Percentiles rank a stretch among this genome's conserved stretches.
These are phyloP conservation scores for Cisticola juncidis DNA, from an alignment of 2,113 vertebrate genomes.

Conservation along the genomic window DNA sequence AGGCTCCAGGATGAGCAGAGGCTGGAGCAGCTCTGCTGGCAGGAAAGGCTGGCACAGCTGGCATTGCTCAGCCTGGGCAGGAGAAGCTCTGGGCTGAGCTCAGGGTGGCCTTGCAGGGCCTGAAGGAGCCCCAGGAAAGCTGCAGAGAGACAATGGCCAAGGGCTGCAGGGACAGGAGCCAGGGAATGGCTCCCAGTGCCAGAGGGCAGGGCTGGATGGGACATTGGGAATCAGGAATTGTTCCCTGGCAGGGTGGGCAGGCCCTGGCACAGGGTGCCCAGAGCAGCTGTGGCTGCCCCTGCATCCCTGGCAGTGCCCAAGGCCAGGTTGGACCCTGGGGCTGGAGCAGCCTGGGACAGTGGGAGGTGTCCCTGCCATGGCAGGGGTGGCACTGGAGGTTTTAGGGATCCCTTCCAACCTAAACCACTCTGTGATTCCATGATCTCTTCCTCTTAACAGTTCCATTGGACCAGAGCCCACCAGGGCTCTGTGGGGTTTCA, in stretches of 20 bases:
- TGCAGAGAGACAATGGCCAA: no score
- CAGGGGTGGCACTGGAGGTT: rapidly evolving
- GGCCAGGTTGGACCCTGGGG: not conserved
- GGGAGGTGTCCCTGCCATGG: not conserved
- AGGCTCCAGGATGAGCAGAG: not conserved
- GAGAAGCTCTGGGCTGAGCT: no score
- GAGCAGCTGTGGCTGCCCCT: not conserved
- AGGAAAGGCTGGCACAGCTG: not conserved
- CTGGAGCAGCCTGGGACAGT: not conserved
- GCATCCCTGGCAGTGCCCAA: not conserved
- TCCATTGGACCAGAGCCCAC: not conserved
- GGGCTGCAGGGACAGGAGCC: no score
- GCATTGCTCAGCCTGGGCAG: not conserved
- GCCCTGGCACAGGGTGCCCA: rapidly evolving
- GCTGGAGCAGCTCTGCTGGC: not conserved
- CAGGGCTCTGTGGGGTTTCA: not conserved
- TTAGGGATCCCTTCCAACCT: not conserved
- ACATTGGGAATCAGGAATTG: rapidly evolving
- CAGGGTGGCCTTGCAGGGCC: no score
- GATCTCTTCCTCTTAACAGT: not conserved
- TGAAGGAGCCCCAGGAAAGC: no score
- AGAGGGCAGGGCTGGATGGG: not conserved
- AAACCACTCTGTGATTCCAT: rapidly evolving
- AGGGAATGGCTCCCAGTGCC: no score
- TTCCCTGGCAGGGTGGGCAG: not conserved